phyloP scores from a whole-genome alignment of 1,140 invertebrate genomes.

The Hypothenemus hampei region DNA sequence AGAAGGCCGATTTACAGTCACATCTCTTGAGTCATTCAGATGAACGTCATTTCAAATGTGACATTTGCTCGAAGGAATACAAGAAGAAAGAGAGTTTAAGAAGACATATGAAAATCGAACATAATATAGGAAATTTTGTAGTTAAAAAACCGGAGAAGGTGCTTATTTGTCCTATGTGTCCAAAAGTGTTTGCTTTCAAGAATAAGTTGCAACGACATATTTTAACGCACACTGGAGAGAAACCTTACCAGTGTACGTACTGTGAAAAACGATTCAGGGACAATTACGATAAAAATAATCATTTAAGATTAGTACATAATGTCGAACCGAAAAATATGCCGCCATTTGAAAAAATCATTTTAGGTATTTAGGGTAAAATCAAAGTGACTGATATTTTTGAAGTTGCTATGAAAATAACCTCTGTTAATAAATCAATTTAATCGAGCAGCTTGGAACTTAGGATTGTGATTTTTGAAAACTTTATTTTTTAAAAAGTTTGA shows the following conservation, averaged over 20 bases:
- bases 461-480: too few relatives aligned
- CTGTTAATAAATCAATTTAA: too few relatives aligned
- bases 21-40: constrained; percentile 94
- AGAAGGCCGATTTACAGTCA: constrained; percentile 96
- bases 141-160: constrained; percentile 20
- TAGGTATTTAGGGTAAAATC: too few relatives aligned
- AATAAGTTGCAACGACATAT: constrained; percentile 26
- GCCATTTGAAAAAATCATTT: too few relatives aligned
- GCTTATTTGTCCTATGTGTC: constrained; percentile 19
- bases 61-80: constrained; percentile 73
- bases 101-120: constrained; percentile 19
- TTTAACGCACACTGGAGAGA: constrained; percentile 21
- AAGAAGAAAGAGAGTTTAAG: constrained; percentile 19
- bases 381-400: too few relatives aligned
- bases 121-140: constrained; percentile 17
- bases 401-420: too few relatives aligned
- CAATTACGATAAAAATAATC: constrained; percentile 22
- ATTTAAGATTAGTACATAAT: constrained; percentile 21
- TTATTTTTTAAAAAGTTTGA: too few relatives aligned
- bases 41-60: constrained; percentile 92
- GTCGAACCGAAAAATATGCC: constrained; percentile 17
- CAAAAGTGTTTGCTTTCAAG: constrained; percentile 23
- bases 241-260: constrained; percentile 16
- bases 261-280: constrained; percentile 23
- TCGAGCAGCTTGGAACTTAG: too few relatives aligned